Evolutionary conservation across 2,888 invertebrate genomes (phyloP), one percentile per base, ranked within the genome.

Genomic region (Platycheirus albimanus): DNA sequence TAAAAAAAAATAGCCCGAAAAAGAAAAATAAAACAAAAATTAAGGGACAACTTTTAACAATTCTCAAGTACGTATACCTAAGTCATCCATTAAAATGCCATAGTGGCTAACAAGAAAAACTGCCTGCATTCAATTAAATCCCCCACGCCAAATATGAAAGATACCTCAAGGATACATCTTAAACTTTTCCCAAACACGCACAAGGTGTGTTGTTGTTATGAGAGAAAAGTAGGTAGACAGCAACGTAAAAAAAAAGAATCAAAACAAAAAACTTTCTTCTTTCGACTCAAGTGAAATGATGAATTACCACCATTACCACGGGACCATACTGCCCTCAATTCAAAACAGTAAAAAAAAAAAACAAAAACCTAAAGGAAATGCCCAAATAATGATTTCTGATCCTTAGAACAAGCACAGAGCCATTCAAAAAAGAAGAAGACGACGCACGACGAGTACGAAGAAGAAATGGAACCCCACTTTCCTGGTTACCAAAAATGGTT

Each of bases 351-450:
- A 24, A 47, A n/a, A 8, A 36, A 13, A 13, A 51, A 51, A n/a
- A n/a, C n/a, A n/a, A n/a, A n/a, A n/a, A n/a, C n/a, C n/a, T n/a
- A n/a, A n/a, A 41, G 28, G 43, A 52, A 63, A 66, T 75, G 47
- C 51, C 77, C 76, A 64, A 78, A 49, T 78, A 67, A 83, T 69
- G 72, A 74, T 78, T 78, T 69, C 63, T 74, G 72, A 78, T 78
- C 63, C 54, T 67, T 63, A 47, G 15, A 28, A 30, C 47, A 28
- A 36, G 28, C 45, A 45, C 30, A 33, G 15, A 17, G 19, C 45
- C 13, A 45, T 19, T 7, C 30, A 45, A n/a, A n/a, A n/a, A n/a
- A n/a, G 17, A 17, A 8, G 8, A 15, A 43, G 6, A 17, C 5
- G 7, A 33, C 0, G 10, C 4, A 15, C 28, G 15, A 28, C 15